A percentile compares a stretch with the other conserved stretches of the same genome.
phyloP scores from a whole-genome alignment of 2,113 vertebrate genomes.

The Perca fluviatilis region DNA sequence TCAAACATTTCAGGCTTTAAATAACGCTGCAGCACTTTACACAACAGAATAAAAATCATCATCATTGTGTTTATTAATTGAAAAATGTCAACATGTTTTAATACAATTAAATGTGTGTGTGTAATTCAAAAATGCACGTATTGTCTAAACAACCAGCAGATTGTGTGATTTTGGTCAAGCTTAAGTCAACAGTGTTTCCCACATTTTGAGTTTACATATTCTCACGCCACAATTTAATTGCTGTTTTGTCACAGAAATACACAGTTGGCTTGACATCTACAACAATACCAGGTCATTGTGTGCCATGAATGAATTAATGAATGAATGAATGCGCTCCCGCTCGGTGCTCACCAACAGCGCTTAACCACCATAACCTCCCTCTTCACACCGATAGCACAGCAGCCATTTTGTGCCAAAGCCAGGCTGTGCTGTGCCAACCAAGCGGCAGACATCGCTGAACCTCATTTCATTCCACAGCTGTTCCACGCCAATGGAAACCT shows the following conservation, averaged over 20 bases:
- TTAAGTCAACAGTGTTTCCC: conserved; percentile 56
- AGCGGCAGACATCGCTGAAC: conserved; percentile 40
- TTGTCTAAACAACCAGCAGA: conserved; percentile 42
- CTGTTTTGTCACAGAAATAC: conserved; percentile 51
- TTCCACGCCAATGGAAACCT: conserved; percentile 64
- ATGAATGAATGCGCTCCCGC: conserved; percentile 37
- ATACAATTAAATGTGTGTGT: not conserved
- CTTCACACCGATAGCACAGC: conserved; percentile 52
- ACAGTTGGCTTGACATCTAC: conserved; percentile 49
- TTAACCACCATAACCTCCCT: conserved; percentile 50
- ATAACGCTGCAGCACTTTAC: fast-evolving
- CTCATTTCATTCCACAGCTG: conserved; percentile 75
- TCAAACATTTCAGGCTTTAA: not conserved
- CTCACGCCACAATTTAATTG: conserved; percentile 57
- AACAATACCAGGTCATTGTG: conserved; percentile 67
- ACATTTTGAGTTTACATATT: conserved; percentile 40
- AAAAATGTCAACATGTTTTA: not conserved
- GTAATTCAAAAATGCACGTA: conserved; percentile 4
- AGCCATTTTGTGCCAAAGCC: conserved; percentile 75
- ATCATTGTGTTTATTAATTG: not conserved
- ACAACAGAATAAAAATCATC: not conserved
- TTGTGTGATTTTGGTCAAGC: conserved; percentile 32
- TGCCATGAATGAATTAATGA: conserved; percentile 45
- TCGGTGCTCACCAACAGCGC: conserved; percentile 38
- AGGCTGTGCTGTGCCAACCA: conserved; percentile 31